phyloP scores from a whole-genome alignment of 2,113 vertebrate genomes.

The Varanus salvator region DNA sequence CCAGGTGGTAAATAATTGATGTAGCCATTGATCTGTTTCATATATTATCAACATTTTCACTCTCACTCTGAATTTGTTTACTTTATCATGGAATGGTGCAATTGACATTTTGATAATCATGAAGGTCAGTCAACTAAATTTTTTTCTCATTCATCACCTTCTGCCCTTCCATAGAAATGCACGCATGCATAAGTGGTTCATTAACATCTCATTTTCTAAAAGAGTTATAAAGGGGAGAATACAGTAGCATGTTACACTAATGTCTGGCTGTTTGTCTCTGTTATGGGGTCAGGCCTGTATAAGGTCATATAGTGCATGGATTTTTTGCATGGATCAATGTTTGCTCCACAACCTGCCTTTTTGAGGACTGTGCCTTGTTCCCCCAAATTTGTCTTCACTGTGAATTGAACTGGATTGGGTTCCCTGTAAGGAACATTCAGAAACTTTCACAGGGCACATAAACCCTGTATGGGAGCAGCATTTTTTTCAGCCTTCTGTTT shows the following conservation, averaged over 20 bases:
- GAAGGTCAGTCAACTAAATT: conserved; percentile 37
- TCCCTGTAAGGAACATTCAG: background rate
- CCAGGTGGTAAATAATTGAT: conserved; percentile 52
- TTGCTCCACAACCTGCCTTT: background rate
- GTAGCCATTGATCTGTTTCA: conserved; percentile 38
- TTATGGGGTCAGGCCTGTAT: background rate
- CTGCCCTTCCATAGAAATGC: background rate
- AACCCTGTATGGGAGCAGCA: background rate
- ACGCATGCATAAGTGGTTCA: background rate
- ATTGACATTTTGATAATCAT: conserved; percentile 19
- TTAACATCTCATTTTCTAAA: conserved; percentile 20
- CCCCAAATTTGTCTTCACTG: background rate
- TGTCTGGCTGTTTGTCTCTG: background rate
- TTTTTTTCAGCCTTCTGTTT: background rate
- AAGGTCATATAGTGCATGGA: background rate
- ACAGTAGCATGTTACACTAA: background rate
- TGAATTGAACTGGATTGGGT: background rate
- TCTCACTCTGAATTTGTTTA: conserved; percentile 14
- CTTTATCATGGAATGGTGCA: conserved; percentile 35
- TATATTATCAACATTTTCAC: conserved; percentile 17
- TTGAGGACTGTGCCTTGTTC: background rate
- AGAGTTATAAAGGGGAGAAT: conserved; percentile 21
- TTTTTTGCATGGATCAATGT: background rate
- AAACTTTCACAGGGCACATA: background rate
- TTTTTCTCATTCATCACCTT: background rate